Evolutionary conservation across 1,140 invertebrate genomes (phyloP).

Genomic region (Drosophila subpulchrella): DNA sequence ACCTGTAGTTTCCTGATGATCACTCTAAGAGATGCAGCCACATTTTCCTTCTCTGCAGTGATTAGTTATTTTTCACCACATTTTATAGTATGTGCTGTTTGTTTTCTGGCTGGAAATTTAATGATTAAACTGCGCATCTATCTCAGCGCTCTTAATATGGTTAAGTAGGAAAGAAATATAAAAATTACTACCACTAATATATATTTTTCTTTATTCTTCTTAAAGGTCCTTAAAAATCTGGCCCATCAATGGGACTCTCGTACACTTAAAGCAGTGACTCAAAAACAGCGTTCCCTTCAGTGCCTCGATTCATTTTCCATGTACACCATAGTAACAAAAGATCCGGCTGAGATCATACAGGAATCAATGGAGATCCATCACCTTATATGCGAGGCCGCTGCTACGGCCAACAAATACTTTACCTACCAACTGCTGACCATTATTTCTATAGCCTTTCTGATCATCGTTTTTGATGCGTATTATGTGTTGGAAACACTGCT

Average conservation of each 20-base stretch:
- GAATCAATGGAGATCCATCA: slow-evolving; percentile 84
- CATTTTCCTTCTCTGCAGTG: slow-evolving; percentile 3
- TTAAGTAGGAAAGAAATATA: background rate
- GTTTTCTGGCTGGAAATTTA: slow-evolving; percentile 39
- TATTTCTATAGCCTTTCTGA: slow-evolving; percentile 81
- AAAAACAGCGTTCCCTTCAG: slow-evolving; percentile 73
- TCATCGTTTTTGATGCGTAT: slow-evolving; percentile 83
- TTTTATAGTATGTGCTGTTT: slow-evolving; percentile 49
- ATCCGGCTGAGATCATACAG: slow-evolving; percentile 81
- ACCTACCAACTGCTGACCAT: slow-evolving; percentile 82
- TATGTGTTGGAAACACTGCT: slow-evolving; percentile 82
- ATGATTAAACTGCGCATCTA: slow-evolving; percentile 60
- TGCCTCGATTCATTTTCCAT: slow-evolving; percentile 80
- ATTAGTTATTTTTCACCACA: slow-evolving; percentile 60
- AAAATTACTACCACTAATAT: background rate
- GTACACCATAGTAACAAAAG: slow-evolving; percentile 81
- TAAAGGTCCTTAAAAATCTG: slow-evolving; percentile 74
- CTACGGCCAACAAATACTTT: slow-evolving; percentile 83
- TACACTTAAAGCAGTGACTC: slow-evolving; percentile 57
- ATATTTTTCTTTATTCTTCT: background rate
- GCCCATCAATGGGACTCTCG: slow-evolving; percentile 76
- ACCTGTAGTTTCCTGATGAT: slow-evolving; percentile 21
- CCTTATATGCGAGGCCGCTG: slow-evolving; percentile 81
- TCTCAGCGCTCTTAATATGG: slow-evolving; percentile 62
- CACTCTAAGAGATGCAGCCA: background rate